These are phyloP conservation scores for Spatulosminthurus flaviceps DNA, from an alignment of 2,888 invertebrate species.

Conservation along the genomic window DNA sequence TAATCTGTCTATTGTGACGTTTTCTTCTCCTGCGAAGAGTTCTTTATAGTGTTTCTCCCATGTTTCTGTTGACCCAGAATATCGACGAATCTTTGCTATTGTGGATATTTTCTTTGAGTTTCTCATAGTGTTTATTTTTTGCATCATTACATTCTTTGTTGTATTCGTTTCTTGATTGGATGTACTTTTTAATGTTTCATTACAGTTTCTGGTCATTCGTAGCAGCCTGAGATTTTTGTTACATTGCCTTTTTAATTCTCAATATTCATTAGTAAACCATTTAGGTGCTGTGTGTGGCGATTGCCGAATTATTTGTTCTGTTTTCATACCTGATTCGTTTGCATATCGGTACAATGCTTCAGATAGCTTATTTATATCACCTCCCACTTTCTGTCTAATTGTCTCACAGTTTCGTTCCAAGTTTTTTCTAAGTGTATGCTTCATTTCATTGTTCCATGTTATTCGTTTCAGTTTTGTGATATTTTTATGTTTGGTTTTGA, in stretches of 20 bases:
- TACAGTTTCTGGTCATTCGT: no score
- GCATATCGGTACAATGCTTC: neutral
- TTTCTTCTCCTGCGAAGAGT: neutral
- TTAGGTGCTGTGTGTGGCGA: neutral
- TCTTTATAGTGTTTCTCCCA: no score
- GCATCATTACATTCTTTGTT: neutral
- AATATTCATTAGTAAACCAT: neutral
- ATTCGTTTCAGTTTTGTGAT: neutral
- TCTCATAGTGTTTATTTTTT: neutral
- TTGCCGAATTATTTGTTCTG: neutral
- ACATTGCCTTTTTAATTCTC: neutral
- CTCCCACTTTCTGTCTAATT: neutral
- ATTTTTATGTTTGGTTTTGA: neutral
- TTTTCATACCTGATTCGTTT: neutral
- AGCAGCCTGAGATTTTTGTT: neutral
- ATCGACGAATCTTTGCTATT: neutral
- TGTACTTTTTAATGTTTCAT: no score
- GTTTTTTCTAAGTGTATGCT: neutral
- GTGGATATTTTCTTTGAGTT: neutral
- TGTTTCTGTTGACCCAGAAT: neutral
- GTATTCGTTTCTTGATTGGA: neutral
- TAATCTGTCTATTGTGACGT: no score
- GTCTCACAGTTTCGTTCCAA: neutral
- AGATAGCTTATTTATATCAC: neutral
- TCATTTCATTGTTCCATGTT: neutral